Conservation (phyloP, 1,140 invertebrate species). For the Cecropterus lyciades region DNA sequence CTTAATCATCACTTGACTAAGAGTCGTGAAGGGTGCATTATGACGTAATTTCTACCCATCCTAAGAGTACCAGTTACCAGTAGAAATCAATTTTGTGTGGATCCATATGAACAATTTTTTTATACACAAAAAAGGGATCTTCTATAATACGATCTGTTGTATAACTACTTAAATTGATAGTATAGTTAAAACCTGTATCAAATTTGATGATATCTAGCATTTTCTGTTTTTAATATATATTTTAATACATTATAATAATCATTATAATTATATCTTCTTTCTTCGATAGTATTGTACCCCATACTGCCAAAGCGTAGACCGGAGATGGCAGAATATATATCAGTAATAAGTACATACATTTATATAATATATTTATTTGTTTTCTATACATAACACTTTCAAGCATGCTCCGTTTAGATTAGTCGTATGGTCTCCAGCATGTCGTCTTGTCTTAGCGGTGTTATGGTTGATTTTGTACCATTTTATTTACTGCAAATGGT, state of each 20-base stretch:
- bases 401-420: conserved; percentile 47
- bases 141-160: too few relatives aligned
- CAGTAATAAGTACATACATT: conserved; percentile 23
- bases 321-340: conserved; percentile 24
- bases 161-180: not conserved
- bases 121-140: not conserved
- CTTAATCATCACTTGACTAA: too few relatives aligned
- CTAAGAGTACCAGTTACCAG: too few relatives aligned
- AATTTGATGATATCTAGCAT: not conserved
- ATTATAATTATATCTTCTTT: not conserved
- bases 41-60: too few relatives aligned
- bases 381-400: conserved; percentile 15
- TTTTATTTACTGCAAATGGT: conserved; percentile 53
- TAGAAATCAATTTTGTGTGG: not conserved
- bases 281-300: conserved; percentile 15
- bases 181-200: conserved; percentile 1
- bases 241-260: not conserved
- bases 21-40: too few relatives aligned
- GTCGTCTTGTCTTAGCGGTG: conserved; percentile 44
- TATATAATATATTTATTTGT: conserved; percentile 27
- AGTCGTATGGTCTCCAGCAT: conserved; percentile 54
- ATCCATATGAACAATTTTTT: not conserved
- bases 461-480: conserved; percentile 43
- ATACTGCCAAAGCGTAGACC: conserved; percentile 21
- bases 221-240: not conserved